These are phyloP conservation scores for Eospalax fontanierii DNA, from an alignment of 2,797 vertebrate genomes.

Conservation along the genomic window DNA sequence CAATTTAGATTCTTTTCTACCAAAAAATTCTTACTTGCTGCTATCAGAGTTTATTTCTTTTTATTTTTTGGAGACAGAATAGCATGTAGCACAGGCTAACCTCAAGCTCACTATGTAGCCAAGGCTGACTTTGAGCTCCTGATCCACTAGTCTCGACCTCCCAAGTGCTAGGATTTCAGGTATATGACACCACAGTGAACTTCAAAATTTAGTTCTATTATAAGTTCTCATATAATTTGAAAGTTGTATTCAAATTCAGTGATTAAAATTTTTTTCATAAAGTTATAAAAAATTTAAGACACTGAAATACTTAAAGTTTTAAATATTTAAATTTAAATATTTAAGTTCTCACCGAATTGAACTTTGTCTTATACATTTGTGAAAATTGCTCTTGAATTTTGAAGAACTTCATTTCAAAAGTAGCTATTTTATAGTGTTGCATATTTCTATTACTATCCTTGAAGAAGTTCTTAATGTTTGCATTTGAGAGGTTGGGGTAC, in stretches of 20 bases:
- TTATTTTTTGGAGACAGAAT: background rate
- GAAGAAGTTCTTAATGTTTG: background rate
- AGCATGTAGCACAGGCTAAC: background rate
- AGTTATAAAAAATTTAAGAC: slow-evolving; percentile 14
- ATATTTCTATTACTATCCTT: background rate
- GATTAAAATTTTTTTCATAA: slow-evolving; percentile 13
- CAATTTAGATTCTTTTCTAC: slow-evolving; percentile 18
- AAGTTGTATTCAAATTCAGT: slow-evolving; percentile 44
- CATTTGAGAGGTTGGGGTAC: background rate
- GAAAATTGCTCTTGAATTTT: slow-evolving; percentile 48
- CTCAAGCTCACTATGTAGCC: no score
- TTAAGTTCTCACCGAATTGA: slow-evolving; percentile 34
- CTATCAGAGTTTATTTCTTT: slow-evolving; percentile 24
- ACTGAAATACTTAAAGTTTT: slow-evolving; percentile 58
- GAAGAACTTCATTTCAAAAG: slow-evolving; percentile 44
- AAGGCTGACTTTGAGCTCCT: background rate
- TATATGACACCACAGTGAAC: background rate
- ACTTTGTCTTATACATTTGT: slow-evolving; percentile 22
- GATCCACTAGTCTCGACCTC: background rate
- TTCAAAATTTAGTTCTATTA: slow-evolving; percentile 39
- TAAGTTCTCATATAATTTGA: slow-evolving; percentile 53
- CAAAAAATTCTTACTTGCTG: slow-evolving; percentile 15
- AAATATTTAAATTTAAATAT: no score
- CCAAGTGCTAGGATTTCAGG: background rate
- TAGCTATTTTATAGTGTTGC: slow-evolving; percentile 11